Conservation (phyloP, 2,888 invertebrate species). For the Melieria crassipennis region DNA sequence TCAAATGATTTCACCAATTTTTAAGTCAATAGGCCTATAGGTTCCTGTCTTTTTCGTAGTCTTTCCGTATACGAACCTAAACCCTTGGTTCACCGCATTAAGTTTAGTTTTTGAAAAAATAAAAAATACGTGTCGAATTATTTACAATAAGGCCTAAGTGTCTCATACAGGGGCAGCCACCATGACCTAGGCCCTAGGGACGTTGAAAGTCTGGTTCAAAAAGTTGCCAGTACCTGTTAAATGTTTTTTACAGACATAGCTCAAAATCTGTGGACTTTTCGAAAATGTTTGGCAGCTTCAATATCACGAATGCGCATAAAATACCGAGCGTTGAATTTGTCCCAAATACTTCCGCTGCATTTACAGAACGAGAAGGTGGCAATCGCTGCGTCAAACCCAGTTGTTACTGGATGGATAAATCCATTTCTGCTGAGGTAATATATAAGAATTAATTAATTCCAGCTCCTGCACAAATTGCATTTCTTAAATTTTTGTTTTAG, state of each 20-base stretch:
- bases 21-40: no score
- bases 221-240: not conserved
- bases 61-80: no score
- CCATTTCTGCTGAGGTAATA: constrained; percentile 74
- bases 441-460: not conserved
- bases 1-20: no score
- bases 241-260: constrained; percentile 68
- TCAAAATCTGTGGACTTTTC: constrained; percentile 71
- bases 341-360: constrained; percentile 77
- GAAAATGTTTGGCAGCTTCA: constrained; percentile 79
- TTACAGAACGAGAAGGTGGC: constrained; percentile 76
- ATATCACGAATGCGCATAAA: constrained; percentile 80
- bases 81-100: no score
- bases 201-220: no score
- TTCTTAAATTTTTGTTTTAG: constrained; percentile 37
- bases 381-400: constrained; percentile 68
- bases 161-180: no score
- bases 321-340: constrained; percentile 75
- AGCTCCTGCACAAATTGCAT: not conserved
- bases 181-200: no score
- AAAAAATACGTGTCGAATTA: no score
- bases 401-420: constrained; percentile 84
- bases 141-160: no score
- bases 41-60: no score
- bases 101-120: no score